A percentile compares a stretch with the other conserved stretches of the same genome.
phyloP scores from a whole-genome alignment of 1,140 invertebrate genomes.

The Drosophila littoralis region DNA sequence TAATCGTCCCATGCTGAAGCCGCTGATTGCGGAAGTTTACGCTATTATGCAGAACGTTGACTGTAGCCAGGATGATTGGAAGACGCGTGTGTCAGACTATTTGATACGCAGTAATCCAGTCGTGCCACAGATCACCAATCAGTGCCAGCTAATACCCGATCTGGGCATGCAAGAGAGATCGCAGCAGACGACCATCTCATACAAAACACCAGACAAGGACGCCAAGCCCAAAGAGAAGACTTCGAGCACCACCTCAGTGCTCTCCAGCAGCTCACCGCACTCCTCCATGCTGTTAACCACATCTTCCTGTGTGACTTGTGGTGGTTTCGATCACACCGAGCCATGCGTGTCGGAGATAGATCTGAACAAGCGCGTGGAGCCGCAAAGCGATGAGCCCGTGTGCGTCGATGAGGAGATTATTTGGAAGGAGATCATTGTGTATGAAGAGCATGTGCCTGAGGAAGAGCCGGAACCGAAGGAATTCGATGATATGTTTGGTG shows the following conservation, averaged over 20 bases:
- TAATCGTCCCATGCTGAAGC: slow-evolving; percentile 57
- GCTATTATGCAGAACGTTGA: slow-evolving; percentile 66
- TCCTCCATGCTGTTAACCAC: slow-evolving; percentile 63
- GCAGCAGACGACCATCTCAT: slow-evolving; percentile 59
- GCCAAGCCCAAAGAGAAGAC: slow-evolving; percentile 37
- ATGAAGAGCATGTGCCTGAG: slow-evolving; percentile 79
- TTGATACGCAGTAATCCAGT: slow-evolving; percentile 57
- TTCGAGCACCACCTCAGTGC: slow-evolving; percentile 24
- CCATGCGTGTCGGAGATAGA: slow-evolving; percentile 46
- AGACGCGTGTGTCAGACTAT: slow-evolving; percentile 64
- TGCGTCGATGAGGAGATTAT: slow-evolving; percentile 68
- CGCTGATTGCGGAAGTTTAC: slow-evolving; percentile 66
- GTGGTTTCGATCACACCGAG: slow-evolving; percentile 61
- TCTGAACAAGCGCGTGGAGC: slow-evolving; percentile 56
- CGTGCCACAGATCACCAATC: slow-evolving; percentile 63
- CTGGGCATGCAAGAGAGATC: slow-evolving; percentile 49
- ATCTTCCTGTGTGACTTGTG: slow-evolving; percentile 74
- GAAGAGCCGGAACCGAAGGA: slow-evolving; percentile 26
- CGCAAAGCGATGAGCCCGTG: slow-evolving; percentile 50
- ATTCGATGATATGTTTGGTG: slow-evolving; percentile 1
- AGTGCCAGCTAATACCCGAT: slow-evolving; percentile 49
- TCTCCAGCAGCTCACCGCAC: slow-evolving; percentile 48
- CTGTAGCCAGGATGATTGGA: slow-evolving; percentile 70
- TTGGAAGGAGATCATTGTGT: slow-evolving; percentile 69
- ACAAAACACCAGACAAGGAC: slow-evolving; percentile 32